phyloP scores from a whole-genome alignment of 2,888 invertebrate species.

The Pollenia amentaria region DNA sequence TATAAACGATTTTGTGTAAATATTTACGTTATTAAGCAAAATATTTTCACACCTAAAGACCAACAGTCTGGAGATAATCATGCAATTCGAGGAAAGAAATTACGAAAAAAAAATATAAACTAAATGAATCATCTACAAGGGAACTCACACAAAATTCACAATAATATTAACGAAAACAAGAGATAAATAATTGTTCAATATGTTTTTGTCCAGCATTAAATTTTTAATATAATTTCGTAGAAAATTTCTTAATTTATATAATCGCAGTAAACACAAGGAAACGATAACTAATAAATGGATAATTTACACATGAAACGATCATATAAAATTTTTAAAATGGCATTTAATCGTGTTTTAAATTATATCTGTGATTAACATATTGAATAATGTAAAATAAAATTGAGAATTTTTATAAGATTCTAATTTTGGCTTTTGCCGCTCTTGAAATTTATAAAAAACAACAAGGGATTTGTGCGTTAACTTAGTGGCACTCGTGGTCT shows the following conservation, averaged over 20 bases:
- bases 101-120: constrained; percentile 16
- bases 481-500: no score
- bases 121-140: constrained; percentile 62
- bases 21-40: constrained; percentile 60
- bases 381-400: no score
- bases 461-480: no score
- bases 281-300: constrained; percentile 31
- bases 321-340: background rate
- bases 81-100: constrained; percentile 54
- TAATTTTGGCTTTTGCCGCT: no score
- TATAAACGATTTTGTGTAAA: constrained; percentile 44
- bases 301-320: constrained; percentile 31
- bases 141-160: constrained; percentile 45
- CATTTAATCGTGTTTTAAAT: constrained; percentile 24
- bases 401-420: no score
- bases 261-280: constrained; percentile 1
- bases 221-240: constrained; percentile 49
- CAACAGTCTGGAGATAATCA: constrained; percentile 72
- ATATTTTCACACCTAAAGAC: constrained; percentile 68
- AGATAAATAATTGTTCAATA: constrained; percentile 12
- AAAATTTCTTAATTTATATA: constrained; percentile 13
- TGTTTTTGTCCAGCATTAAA: background rate
- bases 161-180: constrained; percentile 51
- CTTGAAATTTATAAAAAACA: no score
- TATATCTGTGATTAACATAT: background rate